Conservation (phyloP, 2,113 vertebrate genomes). For the Alligator sinensis region DNA sequence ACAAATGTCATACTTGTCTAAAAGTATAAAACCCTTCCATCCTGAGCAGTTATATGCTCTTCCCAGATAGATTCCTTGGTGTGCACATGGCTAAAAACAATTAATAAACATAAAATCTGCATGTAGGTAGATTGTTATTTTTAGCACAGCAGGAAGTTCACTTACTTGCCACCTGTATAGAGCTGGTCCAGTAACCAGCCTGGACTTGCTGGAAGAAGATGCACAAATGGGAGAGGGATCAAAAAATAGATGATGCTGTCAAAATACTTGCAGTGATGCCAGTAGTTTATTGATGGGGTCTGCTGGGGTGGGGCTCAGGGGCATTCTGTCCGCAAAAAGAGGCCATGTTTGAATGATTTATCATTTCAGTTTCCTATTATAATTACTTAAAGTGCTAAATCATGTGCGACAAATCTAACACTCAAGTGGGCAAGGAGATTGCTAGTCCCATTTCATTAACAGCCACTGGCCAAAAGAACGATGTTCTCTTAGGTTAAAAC, state of each 20-base stretch:
- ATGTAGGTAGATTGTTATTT: background rate
- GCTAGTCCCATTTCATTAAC: conserved; percentile 70
- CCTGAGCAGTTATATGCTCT: accelerated
- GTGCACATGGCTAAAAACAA: background rate
- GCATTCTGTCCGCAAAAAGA: conserved; percentile 49
- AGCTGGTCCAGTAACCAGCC: background rate
- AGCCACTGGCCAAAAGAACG: conserved; percentile 78
- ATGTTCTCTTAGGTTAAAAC: conserved; percentile 79
- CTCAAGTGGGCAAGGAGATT: conserved; percentile 75
- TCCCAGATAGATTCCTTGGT: accelerated
- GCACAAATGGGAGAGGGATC: background rate
- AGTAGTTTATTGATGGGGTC: conserved; percentile 24
- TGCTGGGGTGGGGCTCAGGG: conserved; percentile 34
- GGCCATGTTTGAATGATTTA: conserved; percentile 69
- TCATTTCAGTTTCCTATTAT: conserved; percentile 68
- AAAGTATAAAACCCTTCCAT: background rate
- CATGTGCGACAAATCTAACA: conserved; percentile 67
- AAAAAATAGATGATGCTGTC: background rate
- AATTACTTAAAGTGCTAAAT: conserved; percentile 73
- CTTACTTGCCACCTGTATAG: background rate
- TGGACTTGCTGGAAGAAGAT: background rate
- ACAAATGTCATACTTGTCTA: background rate
- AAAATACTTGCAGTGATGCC: conserved; percentile 4
- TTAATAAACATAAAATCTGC: background rate
- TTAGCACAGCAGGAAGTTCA: background rate